Percentiles rank a stretch among this genome's conserved stretches.
Conservation (phyloP, 92 coral and sea anemone genomes). For the Micromussa lordhowensis region DNA sequence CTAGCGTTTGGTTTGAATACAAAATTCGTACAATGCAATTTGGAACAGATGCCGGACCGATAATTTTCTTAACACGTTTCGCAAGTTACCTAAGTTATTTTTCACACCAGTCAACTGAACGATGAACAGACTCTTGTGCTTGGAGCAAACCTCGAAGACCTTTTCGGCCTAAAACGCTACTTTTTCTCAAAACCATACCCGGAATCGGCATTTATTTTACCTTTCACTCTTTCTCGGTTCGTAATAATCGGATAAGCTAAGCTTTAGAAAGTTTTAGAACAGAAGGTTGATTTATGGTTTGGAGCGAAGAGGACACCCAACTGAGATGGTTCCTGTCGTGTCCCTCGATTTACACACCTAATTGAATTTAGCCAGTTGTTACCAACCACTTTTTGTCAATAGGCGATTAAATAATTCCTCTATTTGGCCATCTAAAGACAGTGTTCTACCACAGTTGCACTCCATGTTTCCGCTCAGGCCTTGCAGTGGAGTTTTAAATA, state of each 20-base stretch:
- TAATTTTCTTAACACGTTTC: constrained; percentile 32
- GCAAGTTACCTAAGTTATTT: constrained; percentile 13
- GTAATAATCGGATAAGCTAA: background rate
- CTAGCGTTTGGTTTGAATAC: background rate
- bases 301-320: constrained; percentile 26
- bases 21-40: constrained; percentile 5
- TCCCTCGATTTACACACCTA: constrained; percentile 35
- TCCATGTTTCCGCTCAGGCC: constrained; percentile 23
- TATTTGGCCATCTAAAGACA: constrained; percentile 21
- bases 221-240: background rate
- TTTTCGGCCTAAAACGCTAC: background rate
- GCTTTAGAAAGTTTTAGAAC: constrained; percentile 13
- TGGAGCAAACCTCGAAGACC: background rate
- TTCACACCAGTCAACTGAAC: constrained; percentile 27
- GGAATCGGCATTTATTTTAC: background rate
- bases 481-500: constrained; percentile 11
- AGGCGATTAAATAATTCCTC: constrained; percentile 31
- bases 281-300: constrained; percentile 29
- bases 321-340: constrained; percentile 24
- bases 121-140: constrained; percentile 9
- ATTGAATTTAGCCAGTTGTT: constrained; percentile 51
- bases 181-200: background rate
- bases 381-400: constrained; percentile 44
- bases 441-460: constrained; percentile 34
- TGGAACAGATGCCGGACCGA: constrained; percentile 39